Evolutionary conservation across 1,140 invertebrate species (phyloP), one percentile per base, ranked within the genome.

Genomic region (Apis dorsata): DNA sequence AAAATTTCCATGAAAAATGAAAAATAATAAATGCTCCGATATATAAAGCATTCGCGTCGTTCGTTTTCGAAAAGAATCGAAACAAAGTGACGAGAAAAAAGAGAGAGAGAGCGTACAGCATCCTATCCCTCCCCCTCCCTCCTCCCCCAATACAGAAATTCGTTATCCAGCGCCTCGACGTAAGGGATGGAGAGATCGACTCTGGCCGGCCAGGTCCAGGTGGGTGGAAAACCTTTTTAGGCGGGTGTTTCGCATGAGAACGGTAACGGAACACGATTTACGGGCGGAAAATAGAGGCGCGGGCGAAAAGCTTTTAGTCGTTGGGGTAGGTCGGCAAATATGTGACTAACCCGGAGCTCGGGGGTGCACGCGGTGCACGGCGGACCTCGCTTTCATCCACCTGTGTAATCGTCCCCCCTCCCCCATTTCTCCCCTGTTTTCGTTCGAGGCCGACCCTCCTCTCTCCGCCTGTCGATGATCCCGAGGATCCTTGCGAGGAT

Each of bases 291-390:
- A 91, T 91, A 86, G 86, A 89, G 85, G 77, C 75, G 76, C 87
- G 85, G 86, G 84, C 85, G 85, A 91, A 92, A 92, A 92, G 91
- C 91, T 92, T 91, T 92, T 91, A 92, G 91, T 90, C 88, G 84
- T 88, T 89, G 34, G 34, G 85, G 85, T 88, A 87, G 83, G 86
- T 91, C 84, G 81, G 91, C 88, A 92, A 92, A 91, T 91, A 91
- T 91, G 86, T 89, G 88, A 89, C 86, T 89, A 89, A 86, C 83
- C 79, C 81, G 80, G 66, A 81, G 84, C 85, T 85, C 73, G 65
- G 71, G 82, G 83, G 62, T 79, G 77, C 65, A 65, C 57, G 55
- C n/a, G n/a, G n/a, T n/a, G 44, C 24, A 68, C 60, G 76, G 84
- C 85, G 68, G 76, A 87, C 59, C 76, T 44, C 70, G 84, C 81